Conservation (phyloP, 2,888 invertebrate species). For the Alviniconcha strummeri region DNA sequence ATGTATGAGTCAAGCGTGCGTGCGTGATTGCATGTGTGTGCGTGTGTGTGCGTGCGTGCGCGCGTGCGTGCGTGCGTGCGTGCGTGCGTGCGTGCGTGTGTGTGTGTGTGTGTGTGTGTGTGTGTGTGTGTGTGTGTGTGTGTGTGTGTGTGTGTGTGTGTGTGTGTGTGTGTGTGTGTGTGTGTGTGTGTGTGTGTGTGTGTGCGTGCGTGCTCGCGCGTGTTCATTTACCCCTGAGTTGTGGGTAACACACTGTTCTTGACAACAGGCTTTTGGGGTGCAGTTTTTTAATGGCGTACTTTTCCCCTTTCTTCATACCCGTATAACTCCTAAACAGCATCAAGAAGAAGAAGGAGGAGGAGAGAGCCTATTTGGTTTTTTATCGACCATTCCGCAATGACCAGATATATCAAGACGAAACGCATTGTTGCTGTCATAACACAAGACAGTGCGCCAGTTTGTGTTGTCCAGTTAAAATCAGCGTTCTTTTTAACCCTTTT, state of each 20-base stretch:
- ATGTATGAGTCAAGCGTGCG: not conserved
- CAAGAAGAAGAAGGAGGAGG: not conserved
- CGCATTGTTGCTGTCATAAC: too few species aligned
- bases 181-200: slow-evolving; percentile 1
- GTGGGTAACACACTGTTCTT: not conserved
- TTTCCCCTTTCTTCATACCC: too few species aligned
- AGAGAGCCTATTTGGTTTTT: not conserved
- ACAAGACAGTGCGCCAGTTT: too few species aligned
- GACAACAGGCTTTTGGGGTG: too few species aligned
- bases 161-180: not conserved
- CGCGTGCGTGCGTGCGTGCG: not conserved
- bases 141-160: not conserved
- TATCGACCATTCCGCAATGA: not conserved
- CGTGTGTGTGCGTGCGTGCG: not conserved
- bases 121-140: not conserved
- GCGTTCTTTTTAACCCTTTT: too few species aligned
- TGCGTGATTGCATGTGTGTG: too few species aligned
- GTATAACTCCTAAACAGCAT: not conserved
- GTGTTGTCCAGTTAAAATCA: too few species aligned
- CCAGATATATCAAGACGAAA: too few species aligned
- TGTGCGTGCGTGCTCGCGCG: not conserved
- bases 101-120: not conserved
- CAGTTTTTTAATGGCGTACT: too few species aligned
- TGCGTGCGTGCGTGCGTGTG: not conserved
- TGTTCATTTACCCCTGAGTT: not conserved